phyloP scores from a whole-genome alignment of 2,888 invertebrate species.

The Zonitis immaculata region DNA sequence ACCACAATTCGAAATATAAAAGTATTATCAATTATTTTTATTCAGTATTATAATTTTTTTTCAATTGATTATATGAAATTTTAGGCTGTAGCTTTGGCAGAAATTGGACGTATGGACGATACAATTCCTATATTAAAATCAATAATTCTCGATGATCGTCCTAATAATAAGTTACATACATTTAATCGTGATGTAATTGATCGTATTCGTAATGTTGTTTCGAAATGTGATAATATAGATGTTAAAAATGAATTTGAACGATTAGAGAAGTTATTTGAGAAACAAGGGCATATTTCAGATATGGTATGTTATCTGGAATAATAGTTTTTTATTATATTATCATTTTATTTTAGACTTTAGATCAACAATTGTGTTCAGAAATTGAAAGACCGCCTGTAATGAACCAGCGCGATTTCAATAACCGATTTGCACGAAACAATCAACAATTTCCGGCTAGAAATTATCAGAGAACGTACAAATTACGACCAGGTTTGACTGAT shows the following conservation, averaged over 20 bases:
- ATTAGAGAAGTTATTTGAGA: slow-evolving; percentile 53
- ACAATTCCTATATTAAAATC: slow-evolving; percentile 56
- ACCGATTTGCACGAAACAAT: slow-evolving; percentile 1
- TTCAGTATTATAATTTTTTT: not conserved
- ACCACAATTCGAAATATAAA: slow-evolving; percentile 67
- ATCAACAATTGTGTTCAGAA: slow-evolving; percentile 45
- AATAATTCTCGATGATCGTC: slow-evolving; percentile 55
- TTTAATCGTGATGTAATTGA: slow-evolving; percentile 61
- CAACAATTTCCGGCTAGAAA: not conserved
- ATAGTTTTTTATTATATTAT: no score
- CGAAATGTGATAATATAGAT: slow-evolving; percentile 52
- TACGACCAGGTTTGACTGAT: slow-evolving; percentile 21
- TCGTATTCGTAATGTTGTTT: slow-evolving; percentile 50
- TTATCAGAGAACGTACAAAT: not conserved
- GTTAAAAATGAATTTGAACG: slow-evolving; percentile 54
- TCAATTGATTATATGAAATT: slow-evolving; percentile 11
- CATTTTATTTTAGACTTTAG: slow-evolving; percentile 48
- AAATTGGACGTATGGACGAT: slow-evolving; percentile 62
- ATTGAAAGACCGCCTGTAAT: slow-evolving; percentile 30
- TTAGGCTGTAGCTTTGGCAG: slow-evolving; percentile 55
- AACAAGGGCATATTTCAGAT: slow-evolving; percentile 50
- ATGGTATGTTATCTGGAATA: no score
- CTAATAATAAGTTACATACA: slow-evolving; percentile 50
- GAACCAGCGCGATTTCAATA: slow-evolving; percentile 16
- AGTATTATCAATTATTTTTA: slow-evolving; percentile 47